A percentile compares a stretch with the other conserved stretches of the same genome.
Conservation (phyloP, 2,888 invertebrate genomes). For the Cantharis nigra region DNA sequence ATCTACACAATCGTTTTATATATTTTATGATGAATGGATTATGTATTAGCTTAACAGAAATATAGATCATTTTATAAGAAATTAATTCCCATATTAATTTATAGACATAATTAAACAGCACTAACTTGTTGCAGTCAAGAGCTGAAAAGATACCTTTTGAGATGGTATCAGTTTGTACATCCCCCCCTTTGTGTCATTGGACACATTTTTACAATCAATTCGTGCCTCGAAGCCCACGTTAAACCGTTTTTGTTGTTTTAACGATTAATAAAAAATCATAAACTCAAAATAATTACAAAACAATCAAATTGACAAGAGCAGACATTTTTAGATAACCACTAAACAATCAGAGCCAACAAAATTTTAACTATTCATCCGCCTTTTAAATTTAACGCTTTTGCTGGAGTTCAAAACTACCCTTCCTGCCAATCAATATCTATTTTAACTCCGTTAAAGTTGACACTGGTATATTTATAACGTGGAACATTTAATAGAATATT, state of each 20-base stretch:
- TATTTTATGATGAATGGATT: not conserved
- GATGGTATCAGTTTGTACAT: too few species aligned
- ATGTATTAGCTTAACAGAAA: not conserved
- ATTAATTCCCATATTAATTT: not conserved
- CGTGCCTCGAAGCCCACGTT: too few species aligned
- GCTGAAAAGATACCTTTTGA: too few species aligned
- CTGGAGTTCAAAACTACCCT: constrained; percentile 2
- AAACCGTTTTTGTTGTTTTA: not conserved
- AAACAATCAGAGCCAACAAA: not conserved
- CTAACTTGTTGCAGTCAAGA: not conserved
- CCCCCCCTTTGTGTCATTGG: too few species aligned
- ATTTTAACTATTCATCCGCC: not conserved
- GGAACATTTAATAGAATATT: not conserved
- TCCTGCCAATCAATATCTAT: constrained; percentile 12
- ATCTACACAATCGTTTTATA: not conserved
- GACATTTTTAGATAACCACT: not conserved
- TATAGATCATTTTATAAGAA: not conserved
- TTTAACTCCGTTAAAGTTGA: constrained; percentile 1
- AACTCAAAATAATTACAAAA: not conserved
- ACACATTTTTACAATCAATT: too few species aligned
- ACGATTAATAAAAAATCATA: not conserved
- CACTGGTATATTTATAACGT: constrained; percentile 7
- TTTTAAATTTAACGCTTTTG: not conserved
- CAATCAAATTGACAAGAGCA: not conserved
- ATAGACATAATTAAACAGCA: not conserved